A percentile compares a stretch with the other conserved stretches of the same genome.
Conservation (phyloP, 2,113 vertebrate genomes). For the Mustela lutreola region DNA sequence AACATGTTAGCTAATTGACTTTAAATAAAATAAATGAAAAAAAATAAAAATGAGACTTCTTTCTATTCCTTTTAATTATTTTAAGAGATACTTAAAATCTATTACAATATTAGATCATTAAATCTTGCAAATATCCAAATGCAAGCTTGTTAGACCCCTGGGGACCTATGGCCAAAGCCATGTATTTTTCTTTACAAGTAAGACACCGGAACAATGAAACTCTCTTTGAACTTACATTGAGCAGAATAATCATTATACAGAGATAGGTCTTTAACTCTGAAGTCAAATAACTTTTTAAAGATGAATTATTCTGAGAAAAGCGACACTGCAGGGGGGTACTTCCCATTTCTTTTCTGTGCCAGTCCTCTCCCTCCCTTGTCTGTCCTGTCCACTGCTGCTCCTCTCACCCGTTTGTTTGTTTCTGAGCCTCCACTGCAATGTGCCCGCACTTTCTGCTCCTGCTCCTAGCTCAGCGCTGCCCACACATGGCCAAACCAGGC, state of each 20-base stretch:
- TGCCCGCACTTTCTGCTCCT: not conserved
- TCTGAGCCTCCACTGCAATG: not conserved
- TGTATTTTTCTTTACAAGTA: not conserved
- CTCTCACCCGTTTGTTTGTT: no score
- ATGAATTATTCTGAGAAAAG: not conserved
- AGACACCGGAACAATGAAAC: not conserved
- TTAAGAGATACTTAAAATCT: not conserved
- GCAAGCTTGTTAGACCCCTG: not conserved
- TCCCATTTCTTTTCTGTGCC: not conserved
- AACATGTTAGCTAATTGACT: not conserved
- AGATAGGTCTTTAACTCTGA: not conserved
- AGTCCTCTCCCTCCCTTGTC: not conserved
- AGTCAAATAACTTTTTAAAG: not conserved
- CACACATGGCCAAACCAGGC: no score
- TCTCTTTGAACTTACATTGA: not conserved
- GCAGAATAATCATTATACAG: not conserved
- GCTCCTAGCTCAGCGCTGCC: not conserved
- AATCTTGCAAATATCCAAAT: not conserved
- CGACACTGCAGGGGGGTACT: accelerated
- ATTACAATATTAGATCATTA: not conserved
- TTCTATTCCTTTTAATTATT: not conserved
- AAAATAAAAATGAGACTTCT: not conserved
- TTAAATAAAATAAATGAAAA: not conserved
- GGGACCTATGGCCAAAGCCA: not conserved
- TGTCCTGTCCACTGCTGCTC: accelerated